phyloP scores from a whole-genome alignment of 2,888 invertebrate genomes.

The Apamea epomidion region DNA sequence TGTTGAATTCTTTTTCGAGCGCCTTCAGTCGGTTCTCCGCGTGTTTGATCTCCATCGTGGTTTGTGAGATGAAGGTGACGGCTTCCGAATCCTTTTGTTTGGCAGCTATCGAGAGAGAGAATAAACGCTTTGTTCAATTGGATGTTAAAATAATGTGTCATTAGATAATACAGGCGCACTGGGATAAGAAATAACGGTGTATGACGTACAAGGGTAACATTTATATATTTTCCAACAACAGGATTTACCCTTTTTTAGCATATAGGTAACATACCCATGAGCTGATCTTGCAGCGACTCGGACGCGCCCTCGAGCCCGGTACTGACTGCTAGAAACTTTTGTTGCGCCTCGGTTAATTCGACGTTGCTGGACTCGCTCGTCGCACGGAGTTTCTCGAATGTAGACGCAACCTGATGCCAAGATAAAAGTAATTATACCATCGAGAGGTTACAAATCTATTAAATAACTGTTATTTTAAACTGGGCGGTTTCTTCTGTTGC shows the following conservation, averaged over 20 bases:
- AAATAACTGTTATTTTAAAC: background rate
- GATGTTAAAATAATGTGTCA: background rate
- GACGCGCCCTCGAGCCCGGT: slow-evolving; percentile 95
- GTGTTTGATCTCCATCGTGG: slow-evolving; percentile 93
- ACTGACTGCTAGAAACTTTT: slow-evolving; percentile 95
- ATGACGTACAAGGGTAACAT: background rate
- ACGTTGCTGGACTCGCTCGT: slow-evolving; percentile 92
- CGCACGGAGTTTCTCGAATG: slow-evolving; percentile 92
- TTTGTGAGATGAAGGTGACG: slow-evolving; percentile 94
- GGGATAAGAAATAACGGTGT: background rate
- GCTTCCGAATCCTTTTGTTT: slow-evolving; percentile 94
- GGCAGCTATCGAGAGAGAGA: slow-evolving; percentile 89
- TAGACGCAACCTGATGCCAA: slow-evolving; percentile 86
- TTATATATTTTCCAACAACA: background rate
- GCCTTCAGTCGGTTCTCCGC: slow-evolving; percentile 91
- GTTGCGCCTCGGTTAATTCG: slow-evolving; percentile 93
- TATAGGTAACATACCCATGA: slow-evolving; percentile 91
- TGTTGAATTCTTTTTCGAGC: slow-evolving; percentile 92
- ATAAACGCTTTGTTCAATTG: background rate
- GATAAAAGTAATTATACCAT: slow-evolving; percentile 1
- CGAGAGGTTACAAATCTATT: too few relatives aligned
- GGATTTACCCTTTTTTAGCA: background rate
- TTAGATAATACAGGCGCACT: background rate
- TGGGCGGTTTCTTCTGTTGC: background rate
- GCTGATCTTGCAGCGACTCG: slow-evolving; percentile 96